Base-by-base conservation (phyloP, 1,140 invertebrate species). In the Gonioctena quinquepunctata region DNA sequence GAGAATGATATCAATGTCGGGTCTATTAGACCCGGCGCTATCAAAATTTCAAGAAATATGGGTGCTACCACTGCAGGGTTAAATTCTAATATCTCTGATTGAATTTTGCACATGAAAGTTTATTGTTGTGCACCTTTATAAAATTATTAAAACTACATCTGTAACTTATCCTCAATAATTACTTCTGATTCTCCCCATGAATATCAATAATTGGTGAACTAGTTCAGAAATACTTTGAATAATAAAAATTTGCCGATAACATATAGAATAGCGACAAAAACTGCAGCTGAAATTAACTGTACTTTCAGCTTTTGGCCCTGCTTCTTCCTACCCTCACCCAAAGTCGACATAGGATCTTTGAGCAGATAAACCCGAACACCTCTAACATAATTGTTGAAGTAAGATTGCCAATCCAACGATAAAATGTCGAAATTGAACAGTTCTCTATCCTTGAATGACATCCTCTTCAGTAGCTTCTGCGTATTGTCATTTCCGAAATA, bases 401-500 rank as follows among this genome's bases (percentile, higher is more conserved):
- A 92, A 3, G 84, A 81, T 0, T 81, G 80, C 90, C 90, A 92
- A 60, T 88, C 82, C 2, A 92, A 67, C 2, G 77, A 60, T 0
- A 77, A 71, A 2, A 91, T 80, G 71, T 90, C 85, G 73, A 90
- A 90, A 72, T 87, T 84, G 75, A 90, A 91, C 1, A 86, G 69
- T 18, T 84, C 77, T 73, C 85, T 85, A 77, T 94, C 92, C 26
- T 86, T 80, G 0, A 78, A 78, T 3, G 88, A 84, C 49, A 96
- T 77, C 19, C 87, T 87, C 1, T 81, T 77, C 76, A 89, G 86
- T 60, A 96, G 81, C n/a, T 78, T 75, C 27, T 88, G 83, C 0
- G 89, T 83, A 77, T 94, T 94, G 0, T 87, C 83, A 73, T 91
- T 91, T 18, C 86, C 81, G 75, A 94, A 94, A 27, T 87, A 86